Evolutionary conservation across 2,888 invertebrate species (phyloP), one percentile per base, ranked within the genome.

Genomic region (Xanthia icteritia): DNA sequence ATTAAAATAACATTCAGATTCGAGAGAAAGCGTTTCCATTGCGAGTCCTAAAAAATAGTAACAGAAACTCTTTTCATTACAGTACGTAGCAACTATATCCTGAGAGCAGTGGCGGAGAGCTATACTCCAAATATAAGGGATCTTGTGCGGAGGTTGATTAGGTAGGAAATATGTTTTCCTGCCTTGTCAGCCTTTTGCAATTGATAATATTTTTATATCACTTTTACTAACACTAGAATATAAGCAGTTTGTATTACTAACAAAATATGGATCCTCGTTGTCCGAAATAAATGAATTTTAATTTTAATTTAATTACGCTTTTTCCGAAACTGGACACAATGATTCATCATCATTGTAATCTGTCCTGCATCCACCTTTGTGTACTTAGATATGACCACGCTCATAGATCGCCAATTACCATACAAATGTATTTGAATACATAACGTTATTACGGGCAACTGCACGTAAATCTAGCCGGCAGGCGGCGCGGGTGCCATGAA

Each of bases 391-490:
- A 58, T 27, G 42, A 31, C 54, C 63, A 67, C n/a, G 11, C 48
- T 42, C 17, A 79, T 27, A 56, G 67, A 20, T 65, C 13, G 39
- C 39, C 54, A 73, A 82, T 85, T 87, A 88, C 67, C 80, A 75
- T 79, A 75, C 61, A 79, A 77, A 86, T 73, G 61, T 80, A 73
- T 80, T 70, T 70, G 77, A 67, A 54, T 56, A 81, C 60, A 78
- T 73, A 58, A 60, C 64, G 68, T 73, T 79, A 76, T 82, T 73
- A 82, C 72, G 0, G 31, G n/a, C 2, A 11, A 60, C 48, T 69
- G 86, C 64, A 76, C 70, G 79, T 86, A 86, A 81, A 86, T 83
- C 83, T 72, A 81, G 64, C 68, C 66, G 56, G 42, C 39, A 2
- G 31, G 74, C 67, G 51, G 42, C 36, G 31, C 54, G 75, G 54